phyloP scores from a whole-genome alignment of 1,140 invertebrate genomes.

The Acromyrmex heyeri region DNA sequence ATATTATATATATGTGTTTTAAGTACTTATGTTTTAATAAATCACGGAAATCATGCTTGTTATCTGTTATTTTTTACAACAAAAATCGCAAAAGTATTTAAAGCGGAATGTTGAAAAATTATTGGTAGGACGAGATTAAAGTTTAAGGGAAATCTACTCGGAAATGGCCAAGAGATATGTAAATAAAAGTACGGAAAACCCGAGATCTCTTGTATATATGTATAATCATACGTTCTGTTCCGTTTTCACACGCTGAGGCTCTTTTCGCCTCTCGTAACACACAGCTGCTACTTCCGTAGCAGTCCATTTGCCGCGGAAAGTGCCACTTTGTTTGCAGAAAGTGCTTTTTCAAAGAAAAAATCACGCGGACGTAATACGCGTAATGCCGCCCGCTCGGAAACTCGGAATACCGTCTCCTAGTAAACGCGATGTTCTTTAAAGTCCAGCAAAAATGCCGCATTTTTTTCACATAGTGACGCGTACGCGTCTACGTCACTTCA shows the following conservation, averaged over 20 bases:
- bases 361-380: slow-evolving; percentile 48
- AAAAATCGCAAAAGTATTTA: background rate
- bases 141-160: background rate
- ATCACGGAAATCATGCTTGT: background rate
- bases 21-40: background rate
- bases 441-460: background rate
- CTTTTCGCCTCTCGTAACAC: slow-evolving; percentile 2
- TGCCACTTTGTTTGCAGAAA: slow-evolving; percentile 39
- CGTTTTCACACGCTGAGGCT: background rate
- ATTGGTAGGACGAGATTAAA: background rate
- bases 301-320: slow-evolving; percentile 12
- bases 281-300: slow-evolving; percentile 32
- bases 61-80: background rate
- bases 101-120: background rate
- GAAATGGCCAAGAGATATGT: slow-evolving; percentile 12
- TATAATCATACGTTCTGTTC: slow-evolving; percentile 8
- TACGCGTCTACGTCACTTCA: background rate
- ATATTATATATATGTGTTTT: background rate
- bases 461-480: background rate
- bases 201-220: background rate
- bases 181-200: slow-evolving; percentile 24
- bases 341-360: slow-evolving; percentile 52
- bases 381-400: slow-evolving; percentile 10
- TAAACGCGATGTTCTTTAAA: background rate
- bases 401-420: slow-evolving; percentile 8